Conservation (phyloP, 2,888 invertebrate species). For the Schrankia costaestrigalis region DNA sequence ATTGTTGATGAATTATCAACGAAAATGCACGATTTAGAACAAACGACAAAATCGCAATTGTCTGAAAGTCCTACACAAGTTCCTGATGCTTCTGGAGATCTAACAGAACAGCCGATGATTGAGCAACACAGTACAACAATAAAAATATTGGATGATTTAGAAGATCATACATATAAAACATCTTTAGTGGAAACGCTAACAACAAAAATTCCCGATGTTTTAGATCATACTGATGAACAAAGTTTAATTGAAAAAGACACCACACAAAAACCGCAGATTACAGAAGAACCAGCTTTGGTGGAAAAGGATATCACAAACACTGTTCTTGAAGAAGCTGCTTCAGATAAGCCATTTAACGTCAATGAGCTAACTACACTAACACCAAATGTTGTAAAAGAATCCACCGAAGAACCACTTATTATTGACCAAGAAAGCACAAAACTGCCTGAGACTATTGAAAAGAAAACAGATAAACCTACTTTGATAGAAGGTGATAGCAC, state of each 20-base stretch:
- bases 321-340: background rate
- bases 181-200: background rate
- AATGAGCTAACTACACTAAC: background rate
- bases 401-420: constrained; percentile 5
- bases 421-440: constrained; percentile 7
- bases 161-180: background rate
- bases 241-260: background rate
- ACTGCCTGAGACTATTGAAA: background rate
- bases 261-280: background rate
- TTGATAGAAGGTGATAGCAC: constrained; percentile 9
- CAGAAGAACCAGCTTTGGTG: background rate
- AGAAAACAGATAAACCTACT: background rate
- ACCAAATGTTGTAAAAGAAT: constrained; percentile 1
- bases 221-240: background rate
- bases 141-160: background rate
- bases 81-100: background rate
- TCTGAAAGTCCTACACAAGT: too few relatives aligned
- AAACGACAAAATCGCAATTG: background rate
- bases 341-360: too few relatives aligned
- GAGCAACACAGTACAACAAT: too few relatives aligned
- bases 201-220: background rate
- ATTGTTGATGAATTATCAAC: background rate
- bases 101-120: background rate
- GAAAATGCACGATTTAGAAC: background rate
- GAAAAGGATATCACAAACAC: background rate